A percentile compares a stretch with the other conserved stretches of the same genome.
These are phyloP conservation scores for Watsonalla binaria DNA, from an alignment of 2,888 invertebrate species.

Conservation along the genomic window DNA sequence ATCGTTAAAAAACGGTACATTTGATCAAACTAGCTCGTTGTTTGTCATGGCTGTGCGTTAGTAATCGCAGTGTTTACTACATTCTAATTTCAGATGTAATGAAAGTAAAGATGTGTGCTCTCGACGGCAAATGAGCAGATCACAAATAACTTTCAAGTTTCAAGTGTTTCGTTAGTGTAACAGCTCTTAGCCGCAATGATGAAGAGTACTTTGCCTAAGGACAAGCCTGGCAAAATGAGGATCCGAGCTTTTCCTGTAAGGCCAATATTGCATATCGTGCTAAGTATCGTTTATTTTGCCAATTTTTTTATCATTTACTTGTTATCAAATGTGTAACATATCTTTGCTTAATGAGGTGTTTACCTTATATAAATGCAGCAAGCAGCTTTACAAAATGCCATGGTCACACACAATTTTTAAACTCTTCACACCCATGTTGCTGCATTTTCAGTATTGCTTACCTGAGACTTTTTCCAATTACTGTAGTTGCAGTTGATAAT, in stretches of 20 bases:
- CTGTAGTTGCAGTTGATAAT: too few species aligned
- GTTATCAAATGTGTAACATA: too few species aligned
- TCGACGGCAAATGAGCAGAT: conserved; percentile 61
- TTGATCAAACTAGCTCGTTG: neutral
- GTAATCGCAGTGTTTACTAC: conserved; percentile 29
- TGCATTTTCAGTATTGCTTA: too few species aligned
- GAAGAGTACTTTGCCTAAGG: conserved; percentile 89
- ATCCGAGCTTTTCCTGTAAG: conserved; percentile 99
- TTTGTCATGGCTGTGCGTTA: conserved; percentile 6
- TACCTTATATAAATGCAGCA: too few species aligned
- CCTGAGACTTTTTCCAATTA: too few species aligned
- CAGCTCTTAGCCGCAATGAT: conserved; percentile 73
- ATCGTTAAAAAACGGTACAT: too few species aligned
- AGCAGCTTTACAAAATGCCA: too few species aligned
- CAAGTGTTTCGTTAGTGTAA: conserved; percentile 52
- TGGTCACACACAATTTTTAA: too few species aligned
- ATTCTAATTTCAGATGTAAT: conserved; percentile 61
- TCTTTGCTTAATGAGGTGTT: too few species aligned
- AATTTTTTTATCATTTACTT: neutral
- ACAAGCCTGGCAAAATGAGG: conserved; percentile 96
- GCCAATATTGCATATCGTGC: conserved; percentile 24
- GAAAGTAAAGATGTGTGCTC: conserved; percentile 66
- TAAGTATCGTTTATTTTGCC: neutral
- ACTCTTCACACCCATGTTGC: too few species aligned
- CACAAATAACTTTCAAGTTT: conserved; percentile 37